Evolutionary conservation across 2,888 invertebrate genomes (phyloP), one percentile per base, ranked within the genome.

Genomic region (Pristionchus fissidentatus): DNA sequence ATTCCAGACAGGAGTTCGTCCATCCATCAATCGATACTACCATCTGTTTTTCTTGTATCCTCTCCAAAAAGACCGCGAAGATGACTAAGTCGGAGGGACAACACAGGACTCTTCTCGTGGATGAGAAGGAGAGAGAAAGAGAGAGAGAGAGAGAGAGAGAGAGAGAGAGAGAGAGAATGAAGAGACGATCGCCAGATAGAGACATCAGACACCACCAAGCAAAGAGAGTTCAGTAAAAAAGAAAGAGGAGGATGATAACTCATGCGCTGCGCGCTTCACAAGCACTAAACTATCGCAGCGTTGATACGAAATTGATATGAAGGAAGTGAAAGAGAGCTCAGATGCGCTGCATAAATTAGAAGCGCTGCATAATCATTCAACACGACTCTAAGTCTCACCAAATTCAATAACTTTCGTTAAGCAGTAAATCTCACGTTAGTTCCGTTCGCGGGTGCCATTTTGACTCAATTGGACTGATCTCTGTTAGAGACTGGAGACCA

Each of bases 41-140:
- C 41, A 55, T 79, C 55, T 79, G 55, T 79, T 52, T 41, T 57
- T 77, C 70, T 43, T 43, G 41, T 66, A 66, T 66, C 62, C 38
- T 22, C 7, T 15, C 19, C 19, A 13, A 22, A 22, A 22, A n/a
- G 38, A 32, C 13, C 29, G 60, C 60, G 38, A 35, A 19, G 46
- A 46, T 62, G 81, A 81, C 81, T 62, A 81, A 81, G 81, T 49
- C 29, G 29, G 46, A 81, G 38, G 49, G 57, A 52, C 57, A 79
- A 55, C 70, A 83, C 4, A 75, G 13, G 70, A 70, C 41, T 26
- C 41, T 26, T 19, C 10, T 10, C 41, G 43, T 46, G 62, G 55
- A 49, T 75, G 62, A 52, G 73, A 77, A 66, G 22, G 49, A 66
- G 62, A 82, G 75, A n/a, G n/a, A 26, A n/a, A 49, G 78, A 57